Evolutionary conservation across 1,140 invertebrate genomes (phyloP).

Genomic region (Hesperophylax magnus): DNA sequence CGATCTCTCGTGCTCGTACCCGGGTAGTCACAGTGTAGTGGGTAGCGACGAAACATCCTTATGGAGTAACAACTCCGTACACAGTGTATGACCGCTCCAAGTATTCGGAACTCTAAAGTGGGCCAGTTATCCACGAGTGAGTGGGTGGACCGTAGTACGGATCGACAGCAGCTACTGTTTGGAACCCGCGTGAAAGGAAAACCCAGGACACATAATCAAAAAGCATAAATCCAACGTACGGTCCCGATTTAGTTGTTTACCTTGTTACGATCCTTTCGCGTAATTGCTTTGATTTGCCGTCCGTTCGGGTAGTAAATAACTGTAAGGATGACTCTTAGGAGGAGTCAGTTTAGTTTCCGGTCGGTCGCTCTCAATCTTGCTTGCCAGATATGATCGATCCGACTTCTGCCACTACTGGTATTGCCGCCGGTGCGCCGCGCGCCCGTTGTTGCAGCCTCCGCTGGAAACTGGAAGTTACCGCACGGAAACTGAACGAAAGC

Average conservation of each 20-base stretch:
- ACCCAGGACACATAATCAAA: slow-evolving; percentile 6
- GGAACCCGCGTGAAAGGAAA: slow-evolving; percentile 9
- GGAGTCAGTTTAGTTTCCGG: slow-evolving; percentile 35
- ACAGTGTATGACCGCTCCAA: slow-evolving; percentile 18
- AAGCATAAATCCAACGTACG: neutral
- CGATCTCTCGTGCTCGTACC: neutral
- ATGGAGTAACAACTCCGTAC: neutral
- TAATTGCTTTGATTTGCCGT: too few species aligned
- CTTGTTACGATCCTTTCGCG: neutral
- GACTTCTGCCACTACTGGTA: neutral
- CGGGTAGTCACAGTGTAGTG: neutral
- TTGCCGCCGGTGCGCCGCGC: neutral
- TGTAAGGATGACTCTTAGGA: slow-evolving; percentile 14
- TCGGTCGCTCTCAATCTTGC: slow-evolving; percentile 22
- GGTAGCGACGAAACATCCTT: too few species aligned
- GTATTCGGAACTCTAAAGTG: slow-evolving; percentile 31
- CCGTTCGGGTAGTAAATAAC: slow-evolving; percentile 14
- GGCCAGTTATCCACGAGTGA: slow-evolving; percentile 31
- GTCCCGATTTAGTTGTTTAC: too few species aligned
- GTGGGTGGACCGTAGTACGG: slow-evolving; percentile 4
- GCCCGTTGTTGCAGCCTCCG: neutral
- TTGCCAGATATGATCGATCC: slow-evolving; percentile 32
- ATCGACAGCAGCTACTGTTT: neutral
- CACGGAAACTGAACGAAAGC: neutral
- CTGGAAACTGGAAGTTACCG: neutral